A percentile compares a stretch with the other conserved stretches of the same genome.
Conservation (phyloP, 1,140 invertebrate genomes). For the Vollenhovia emeryi region DNA sequence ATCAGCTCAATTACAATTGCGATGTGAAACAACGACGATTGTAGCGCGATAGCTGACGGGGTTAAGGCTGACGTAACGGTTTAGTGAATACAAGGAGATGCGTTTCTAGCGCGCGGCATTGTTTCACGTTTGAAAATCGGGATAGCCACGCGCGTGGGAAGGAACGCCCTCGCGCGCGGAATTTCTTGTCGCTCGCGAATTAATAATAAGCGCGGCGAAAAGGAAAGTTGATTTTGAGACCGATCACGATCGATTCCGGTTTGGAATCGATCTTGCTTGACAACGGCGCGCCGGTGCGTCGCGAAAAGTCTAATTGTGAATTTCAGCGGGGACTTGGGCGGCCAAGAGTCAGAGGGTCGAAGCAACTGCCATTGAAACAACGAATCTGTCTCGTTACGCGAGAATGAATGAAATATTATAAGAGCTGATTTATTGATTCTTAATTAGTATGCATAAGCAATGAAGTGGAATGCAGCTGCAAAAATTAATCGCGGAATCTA, state of each 20-base stretch:
- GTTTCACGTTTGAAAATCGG: neutral
- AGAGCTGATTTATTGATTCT: neutral
- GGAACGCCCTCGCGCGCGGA: neutral
- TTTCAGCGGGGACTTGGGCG: neutral
- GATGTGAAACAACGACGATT: neutral
- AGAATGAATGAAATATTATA: neutral
- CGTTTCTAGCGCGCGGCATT: constrained; percentile 6
- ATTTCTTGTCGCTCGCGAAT: neutral
- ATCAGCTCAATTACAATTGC: constrained; percentile 3
- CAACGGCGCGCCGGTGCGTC: neutral
- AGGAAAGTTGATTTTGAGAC: neutral
- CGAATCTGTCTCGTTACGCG: neutral
- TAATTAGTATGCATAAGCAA: neutral
- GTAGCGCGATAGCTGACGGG: constrained; percentile 14
- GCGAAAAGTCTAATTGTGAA: neutral
- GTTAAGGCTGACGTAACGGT: constrained; percentile 32
- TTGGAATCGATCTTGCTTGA: neutral
- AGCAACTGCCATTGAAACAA: neutral
- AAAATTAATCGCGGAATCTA: neutral
- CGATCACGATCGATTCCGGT: neutral
- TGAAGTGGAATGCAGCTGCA: neutral
- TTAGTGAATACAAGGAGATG: constrained; percentile 8
- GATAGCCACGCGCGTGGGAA: neutral
- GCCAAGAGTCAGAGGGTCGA: neutral
- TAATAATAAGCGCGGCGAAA: neutral